phyloP scores from a whole-genome alignment of 2,113 vertebrate species.

The Cephalopterus ornatus region DNA sequence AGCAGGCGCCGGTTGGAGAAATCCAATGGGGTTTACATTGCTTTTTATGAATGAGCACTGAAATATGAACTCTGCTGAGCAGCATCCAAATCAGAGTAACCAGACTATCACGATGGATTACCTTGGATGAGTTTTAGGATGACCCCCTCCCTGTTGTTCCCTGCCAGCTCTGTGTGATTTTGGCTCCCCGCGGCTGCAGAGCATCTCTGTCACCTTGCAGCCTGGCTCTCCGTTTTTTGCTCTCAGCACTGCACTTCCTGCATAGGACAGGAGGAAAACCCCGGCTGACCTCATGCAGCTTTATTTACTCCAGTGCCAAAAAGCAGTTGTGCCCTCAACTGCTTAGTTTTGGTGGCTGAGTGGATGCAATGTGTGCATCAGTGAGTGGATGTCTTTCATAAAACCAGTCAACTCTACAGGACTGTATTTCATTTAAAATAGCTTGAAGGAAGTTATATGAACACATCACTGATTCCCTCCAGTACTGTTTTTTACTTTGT shows the following conservation, averaged over 20 bases:
- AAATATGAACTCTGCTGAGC: background rate
- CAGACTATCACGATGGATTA: background rate
- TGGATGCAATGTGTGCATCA: background rate
- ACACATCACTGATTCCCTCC: background rate
- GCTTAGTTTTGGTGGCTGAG: background rate
- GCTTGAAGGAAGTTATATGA: slow-evolving; percentile 15
- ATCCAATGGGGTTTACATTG: background rate
- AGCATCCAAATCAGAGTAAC: background rate
- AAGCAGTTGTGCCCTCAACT: background rate
- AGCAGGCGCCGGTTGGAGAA: fast-evolving
- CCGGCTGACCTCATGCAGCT: background rate
- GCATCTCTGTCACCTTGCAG: background rate
- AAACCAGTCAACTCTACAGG: background rate
- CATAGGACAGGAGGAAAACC: background rate
- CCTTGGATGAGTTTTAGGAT: background rate
- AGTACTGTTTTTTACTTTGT: background rate
- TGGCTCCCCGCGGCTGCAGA: background rate
- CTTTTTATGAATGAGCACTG: background rate
- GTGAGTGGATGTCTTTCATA: slow-evolving; percentile 1
- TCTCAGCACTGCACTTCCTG: background rate
- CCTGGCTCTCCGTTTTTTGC: background rate
- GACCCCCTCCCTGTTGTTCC: background rate
- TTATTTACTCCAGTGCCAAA: slow-evolving; percentile 5
- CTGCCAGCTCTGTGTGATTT: background rate
- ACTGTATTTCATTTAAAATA: background rate